phyloP scores from a whole-genome alignment of 2,888 invertebrate genomes.

The Palloptera scutellata region DNA sequence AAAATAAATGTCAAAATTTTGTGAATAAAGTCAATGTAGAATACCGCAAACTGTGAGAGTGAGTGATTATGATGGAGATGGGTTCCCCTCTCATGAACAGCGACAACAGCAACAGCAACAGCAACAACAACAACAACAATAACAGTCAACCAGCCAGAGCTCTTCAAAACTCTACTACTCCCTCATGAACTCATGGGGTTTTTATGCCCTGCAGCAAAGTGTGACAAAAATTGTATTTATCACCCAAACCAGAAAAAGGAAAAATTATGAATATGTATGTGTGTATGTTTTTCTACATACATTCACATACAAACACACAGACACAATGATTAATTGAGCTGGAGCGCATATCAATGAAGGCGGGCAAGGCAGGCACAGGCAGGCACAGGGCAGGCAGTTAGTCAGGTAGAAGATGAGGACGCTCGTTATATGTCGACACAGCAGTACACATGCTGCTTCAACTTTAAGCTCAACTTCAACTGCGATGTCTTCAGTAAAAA shows the following conservation, averaged over 20 bases:
- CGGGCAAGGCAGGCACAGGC: no score
- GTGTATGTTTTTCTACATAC: background rate
- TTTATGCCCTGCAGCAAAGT: background rate
- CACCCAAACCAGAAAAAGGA: no score
- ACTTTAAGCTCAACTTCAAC: background rate
- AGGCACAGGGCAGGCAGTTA: no score
- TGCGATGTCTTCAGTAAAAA: background rate
- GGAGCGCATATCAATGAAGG: background rate
- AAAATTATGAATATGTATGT: background rate
- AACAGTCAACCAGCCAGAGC: constrained; percentile 12
- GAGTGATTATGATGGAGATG: background rate
- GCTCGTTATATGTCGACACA: background rate
- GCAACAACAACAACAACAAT: constrained; percentile 17
- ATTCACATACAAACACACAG: no score
- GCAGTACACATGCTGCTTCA: background rate
- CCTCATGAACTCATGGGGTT: background rate
- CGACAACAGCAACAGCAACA: constrained; percentile 1
- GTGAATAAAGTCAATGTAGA: background rate
- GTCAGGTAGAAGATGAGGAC: background rate
- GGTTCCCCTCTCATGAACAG: background rate
- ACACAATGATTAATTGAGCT: constrained; percentile 20
- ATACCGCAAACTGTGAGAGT: background rate
- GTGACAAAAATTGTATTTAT: constrained; percentile 4
- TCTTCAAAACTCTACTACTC: background rate
- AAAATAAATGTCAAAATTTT: constrained; percentile 26